Conservation (phyloP, 2,113 vertebrate genomes). For the Periophthalmus modestus region DNA sequence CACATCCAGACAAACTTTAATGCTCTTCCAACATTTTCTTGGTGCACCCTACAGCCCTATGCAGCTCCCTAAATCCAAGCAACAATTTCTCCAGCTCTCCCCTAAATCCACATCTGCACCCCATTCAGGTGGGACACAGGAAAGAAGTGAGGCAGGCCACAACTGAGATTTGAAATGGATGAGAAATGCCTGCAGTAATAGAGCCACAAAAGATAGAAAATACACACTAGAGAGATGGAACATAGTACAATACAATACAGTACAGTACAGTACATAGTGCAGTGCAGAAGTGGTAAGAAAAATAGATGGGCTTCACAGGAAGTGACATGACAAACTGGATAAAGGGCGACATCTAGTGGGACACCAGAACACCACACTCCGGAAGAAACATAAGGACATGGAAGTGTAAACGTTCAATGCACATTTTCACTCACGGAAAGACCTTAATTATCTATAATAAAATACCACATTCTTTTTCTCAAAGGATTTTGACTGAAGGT, state of each 20-base stretch:
- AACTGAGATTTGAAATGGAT: constrained; percentile 24
- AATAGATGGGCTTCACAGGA: background rate
- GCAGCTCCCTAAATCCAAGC: constrained; percentile 61
- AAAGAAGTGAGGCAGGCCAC: constrained; percentile 41
- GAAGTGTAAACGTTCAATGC: background rate
- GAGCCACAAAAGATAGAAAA: constrained; percentile 11
- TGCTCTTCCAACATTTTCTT: constrained; percentile 82
- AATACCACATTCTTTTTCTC: background rate
- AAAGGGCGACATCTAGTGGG: constrained; percentile 61
- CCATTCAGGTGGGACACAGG: constrained; percentile 79
- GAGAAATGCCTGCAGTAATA: background rate
- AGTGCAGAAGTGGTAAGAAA: background rate
- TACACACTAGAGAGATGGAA: constrained; percentile 1
- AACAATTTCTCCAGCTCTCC: constrained; percentile 65
- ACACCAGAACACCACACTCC: background rate
- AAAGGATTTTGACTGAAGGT: background rate
- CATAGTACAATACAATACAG: too few species aligned
- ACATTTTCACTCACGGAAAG: background rate
- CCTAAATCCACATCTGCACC: constrained; percentile 77
- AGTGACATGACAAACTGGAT: background rate
- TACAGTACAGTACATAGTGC: too few species aligned
- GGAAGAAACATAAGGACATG: background rate
- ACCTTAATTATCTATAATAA: background rate
- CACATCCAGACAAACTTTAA: constrained; percentile 86
- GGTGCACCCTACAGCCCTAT: constrained; percentile 36